Evolutionary conservation across 2,797 vertebrate genomes (phyloP), one percentile per base, ranked within the genome.

Genomic region (Merluccius polli): DNA sequence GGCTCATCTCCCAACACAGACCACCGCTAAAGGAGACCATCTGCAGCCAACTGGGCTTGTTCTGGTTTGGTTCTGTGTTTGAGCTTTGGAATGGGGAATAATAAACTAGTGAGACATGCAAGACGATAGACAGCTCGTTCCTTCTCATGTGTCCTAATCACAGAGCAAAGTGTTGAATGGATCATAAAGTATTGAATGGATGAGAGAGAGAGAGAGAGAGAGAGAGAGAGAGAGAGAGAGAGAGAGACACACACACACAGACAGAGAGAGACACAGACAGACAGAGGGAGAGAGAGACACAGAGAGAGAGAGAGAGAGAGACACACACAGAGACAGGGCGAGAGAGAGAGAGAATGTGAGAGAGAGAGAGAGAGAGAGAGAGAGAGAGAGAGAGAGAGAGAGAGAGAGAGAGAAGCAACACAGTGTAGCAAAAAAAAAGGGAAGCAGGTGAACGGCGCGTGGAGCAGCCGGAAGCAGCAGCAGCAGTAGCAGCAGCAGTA

Each of bases 381-480:
- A 67, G 21, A 71, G 75, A 71, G 31, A 63, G 29, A 44, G 30
- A 44, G 30, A 71, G 32, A 78, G 27, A 72, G 10, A 73, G 59
- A 44, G 30, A 73, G 70, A 30, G 71, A 48, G 68, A 65, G n/a
- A 77, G 82, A 63, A 69, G 30, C 77, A 74, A 80, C 81, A 82
- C 83, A 80, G 73, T 41, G 76, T 73, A 74, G 81, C 75, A 81
- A 59, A 88, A 52, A 81, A 59, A 88, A 52, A 79, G 86, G 87
- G 89, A 88, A 88, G 83, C 86, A 77, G 81, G 76, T 87, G 83
- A 83, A 79, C 83, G 81, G 84, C 81, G 73, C 81, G 79, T 78
- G 83, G 82, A 86, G 85, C 81, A 81, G 82, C 88, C 88, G 87
- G 88, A 89, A 88, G 87, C 76, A 73, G 75, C 71, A n/a, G n/a